Evolutionary conservation across 2,888 invertebrate species (phyloP), one percentile per base, ranked within the genome.

Genomic region (Troides aeacus): DNA sequence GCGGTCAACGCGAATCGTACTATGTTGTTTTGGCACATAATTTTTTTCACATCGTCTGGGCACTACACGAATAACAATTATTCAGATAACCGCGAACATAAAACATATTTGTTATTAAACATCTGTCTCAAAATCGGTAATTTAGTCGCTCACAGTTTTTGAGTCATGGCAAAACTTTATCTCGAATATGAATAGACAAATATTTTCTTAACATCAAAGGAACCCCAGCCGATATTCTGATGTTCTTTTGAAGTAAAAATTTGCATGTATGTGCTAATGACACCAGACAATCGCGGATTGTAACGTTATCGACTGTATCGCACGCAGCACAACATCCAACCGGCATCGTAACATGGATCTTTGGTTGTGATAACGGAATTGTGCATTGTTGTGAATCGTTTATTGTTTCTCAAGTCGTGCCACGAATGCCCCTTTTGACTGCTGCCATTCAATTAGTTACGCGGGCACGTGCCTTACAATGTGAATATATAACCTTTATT

Each of bases 21-120:
- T 82, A 78, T 84, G 82, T 81, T 84, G 80, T 88, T 89, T 89
- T 91, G 89, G 89, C 88, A 90, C 85, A 84, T 85, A 79, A 83
- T 87, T 88, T 88, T 86, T 83, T 82, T 78, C 81, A 80, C 77
- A 74, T 70, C 76, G 75, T 78, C 76, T 39, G 50, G 30, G 76
- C 30, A 78, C 76, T 74, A 73, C 78, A 80, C 81, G 79, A 81
- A 74, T 79, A 74, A 79, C 79, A 80, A 79, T 72, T 56, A 42
- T 61, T 66, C 67, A 30, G 56, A 56, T 62, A 23, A 58, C 57
- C 42, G 65, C 57, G 63, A 46, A 56, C 65, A 68, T 56, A 58
- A 58, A 61, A 56, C 39, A 39, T 50, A 56, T 66, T 60, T 46
- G 53, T 39, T 8, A n/a, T 12, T 46, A 36, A 17, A 36, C 23